Evolutionary conservation across 2,113 vertebrate genomes (phyloP), one percentile per base, ranked within the genome.

Genomic region (Brachyhypopomus gauderio): DNA sequence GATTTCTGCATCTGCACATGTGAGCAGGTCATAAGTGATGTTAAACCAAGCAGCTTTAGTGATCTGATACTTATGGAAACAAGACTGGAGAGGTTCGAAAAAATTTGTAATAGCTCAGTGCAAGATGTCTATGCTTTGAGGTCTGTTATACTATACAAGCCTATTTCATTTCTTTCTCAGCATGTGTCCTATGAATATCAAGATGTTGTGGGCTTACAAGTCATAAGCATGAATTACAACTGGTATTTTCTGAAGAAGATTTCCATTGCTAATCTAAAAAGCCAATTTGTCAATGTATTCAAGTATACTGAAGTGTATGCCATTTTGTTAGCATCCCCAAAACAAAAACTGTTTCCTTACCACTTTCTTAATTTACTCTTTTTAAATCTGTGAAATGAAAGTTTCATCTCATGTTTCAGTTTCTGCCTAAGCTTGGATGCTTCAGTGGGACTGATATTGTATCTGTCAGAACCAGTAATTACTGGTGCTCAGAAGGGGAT

Each of bases 401-500:
- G 71, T 38, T 23, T 70, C 36, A 12, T 59, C 67, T 63, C n/a
- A 76, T 25, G 62, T 72, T 75, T 52, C 59, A 20, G 70, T 30
- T 27, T n/a, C 62, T 62, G 23, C 56, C 41, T 67, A 66, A 82
- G 72, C 84, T 4, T 22, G 56, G 55, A 16, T 23, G 27, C 52
- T 56, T 82, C 41, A 58, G 38, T 5, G 36, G 17, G 20, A 60
- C 75, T 23, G 78, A 86, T 83, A 79, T 78, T 81, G 66, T 75
- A 58, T 72, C 71, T 84, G 83, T 85, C 80, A 81, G 52, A 78
- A 79, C 73, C 55, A 73, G 55, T 79, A 86, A 86, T 87, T 87
- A 81, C 78, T 63, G n/a, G 12, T 41, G 41, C 59, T 75, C 23
- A 20, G 72, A 56, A 78, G 19, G 20, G 56, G 19, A 14, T 56